phyloP scores from a whole-genome alignment of 2,888 invertebrate genomes.

The Sycophila texana region DNA sequence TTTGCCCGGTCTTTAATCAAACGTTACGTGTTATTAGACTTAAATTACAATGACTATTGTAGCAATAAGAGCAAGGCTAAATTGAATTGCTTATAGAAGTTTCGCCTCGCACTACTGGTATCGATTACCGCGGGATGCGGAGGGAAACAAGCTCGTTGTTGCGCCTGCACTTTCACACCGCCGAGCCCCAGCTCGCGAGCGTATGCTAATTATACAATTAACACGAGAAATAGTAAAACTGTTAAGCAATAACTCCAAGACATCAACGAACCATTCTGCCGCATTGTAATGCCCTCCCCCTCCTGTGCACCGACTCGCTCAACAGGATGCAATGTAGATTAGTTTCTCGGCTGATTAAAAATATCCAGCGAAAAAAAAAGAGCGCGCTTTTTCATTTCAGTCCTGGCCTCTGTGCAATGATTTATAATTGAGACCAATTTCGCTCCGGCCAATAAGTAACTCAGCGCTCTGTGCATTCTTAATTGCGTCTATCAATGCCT shows the following conservation, averaged over 20 bases:
- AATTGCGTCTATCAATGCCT: slow-evolving; percentile 18
- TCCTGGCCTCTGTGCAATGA: neutral
- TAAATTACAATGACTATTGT: slow-evolving; percentile 57
- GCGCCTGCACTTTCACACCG: slow-evolving; percentile 27
- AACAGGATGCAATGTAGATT: slow-evolving; percentile 50
- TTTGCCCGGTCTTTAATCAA: slow-evolving; percentile 48
- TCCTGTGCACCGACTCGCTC: neutral
- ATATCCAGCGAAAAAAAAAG: slow-evolving; percentile 9
- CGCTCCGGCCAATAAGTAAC: slow-evolving; percentile 10
- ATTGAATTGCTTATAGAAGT: slow-evolving; percentile 51
- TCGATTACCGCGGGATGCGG: slow-evolving; percentile 51
- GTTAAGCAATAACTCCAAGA: slow-evolving; percentile 30
- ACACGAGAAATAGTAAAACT: slow-evolving; percentile 52
- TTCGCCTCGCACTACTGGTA: slow-evolving; percentile 34
- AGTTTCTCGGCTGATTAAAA: slow-evolving; percentile 36
- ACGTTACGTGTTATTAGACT: slow-evolving; percentile 55
- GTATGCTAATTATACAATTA: slow-evolving; percentile 56
- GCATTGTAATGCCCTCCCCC: neutral
- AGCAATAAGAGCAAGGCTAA: slow-evolving; percentile 50
- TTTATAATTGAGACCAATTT: slow-evolving; percentile 24
- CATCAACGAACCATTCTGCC: slow-evolving; percentile 18
- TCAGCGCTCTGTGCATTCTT: slow-evolving; percentile 5
- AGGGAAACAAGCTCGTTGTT: slow-evolving; percentile 34
- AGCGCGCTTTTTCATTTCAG: slow-evolving; percentile 4
- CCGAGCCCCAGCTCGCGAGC: slow-evolving; percentile 25